Base-by-base conservation (phyloP, 2,797 vertebrate genomes). In the Ctenochaetus hawaiiensis region DNA sequence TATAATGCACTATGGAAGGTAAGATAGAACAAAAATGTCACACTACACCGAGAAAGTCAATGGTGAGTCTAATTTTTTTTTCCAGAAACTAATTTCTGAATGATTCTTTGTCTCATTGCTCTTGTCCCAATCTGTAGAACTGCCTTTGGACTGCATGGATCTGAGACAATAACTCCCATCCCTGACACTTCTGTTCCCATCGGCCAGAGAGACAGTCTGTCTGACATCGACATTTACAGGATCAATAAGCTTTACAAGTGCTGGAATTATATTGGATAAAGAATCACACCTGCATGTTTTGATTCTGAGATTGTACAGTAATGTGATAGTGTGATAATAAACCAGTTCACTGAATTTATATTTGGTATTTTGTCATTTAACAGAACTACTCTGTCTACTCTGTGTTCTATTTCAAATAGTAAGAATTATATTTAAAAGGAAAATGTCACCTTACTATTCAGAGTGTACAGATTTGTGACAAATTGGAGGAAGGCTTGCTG, bases 1-100 rank as follows among this genome's bases (percentile, higher is more conserved):
- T 65, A 39, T 97, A 11, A 95, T 96, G 96, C 96, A 96, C 81
- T 96, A 96, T 1, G 88, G 91, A 86, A 92, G 67, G 91, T 91
- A 84, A 54, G 80, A 2, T 8, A 26, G 12, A 26, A 30, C 0
- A 45, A 12, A 39, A 26, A 43, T 0, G 11, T 3, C 4, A 8
- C 8, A 8, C 4, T 0, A 0, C 37, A 17, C 37, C 17, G 8
- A 56, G 39, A 18, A 6, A 8, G 13, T 1, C 11, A 11, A 12
- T 4, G 7, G 0, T 56, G 34, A 26, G 17, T 63, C 0, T 8
- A 34, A 34, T 34, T 34, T 34, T n/a, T 34, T n/a, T 0, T 39
- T 53, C 3, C 30, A 39, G 16, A 62, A 59, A 6, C 1, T 20
- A 8, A 61, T 45, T 9, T 14, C 14, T 67, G 10, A 58, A 2